Evolutionary conservation across 64 coral and sea anemone genomes (phyloP).

Genomic region (Pocillopora verrucosa): DNA sequence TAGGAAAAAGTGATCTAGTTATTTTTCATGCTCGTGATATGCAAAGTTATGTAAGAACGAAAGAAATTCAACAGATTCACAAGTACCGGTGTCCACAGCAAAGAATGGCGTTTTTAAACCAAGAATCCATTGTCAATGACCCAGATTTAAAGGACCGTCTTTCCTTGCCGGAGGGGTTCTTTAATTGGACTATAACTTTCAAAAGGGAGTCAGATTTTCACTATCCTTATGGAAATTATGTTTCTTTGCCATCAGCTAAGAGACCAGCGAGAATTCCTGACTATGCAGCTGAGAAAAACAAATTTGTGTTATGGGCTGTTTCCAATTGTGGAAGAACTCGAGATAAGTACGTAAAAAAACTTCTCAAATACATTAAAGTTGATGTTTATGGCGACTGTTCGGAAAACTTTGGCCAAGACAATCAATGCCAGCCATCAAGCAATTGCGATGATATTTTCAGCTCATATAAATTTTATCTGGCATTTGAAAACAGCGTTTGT

Average conservation of each 20-base stretch:
- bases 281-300: not conserved
- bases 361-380: not conserved
- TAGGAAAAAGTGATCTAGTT: not conserved
- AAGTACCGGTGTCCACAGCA: not conserved
- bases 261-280: not conserved
- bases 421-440: not conserved
- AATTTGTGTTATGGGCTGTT: constrained; percentile 1
- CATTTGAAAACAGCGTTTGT: constrained; percentile 2
- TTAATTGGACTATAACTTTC: constrained; percentile 12
- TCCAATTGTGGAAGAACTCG: not conserved
- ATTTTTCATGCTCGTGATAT: not conserved
- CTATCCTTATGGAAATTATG: not conserved
- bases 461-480: constrained; percentile 6
- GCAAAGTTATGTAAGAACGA: not conserved
- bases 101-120: not conserved
- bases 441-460: not conserved
- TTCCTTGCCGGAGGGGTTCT: not conserved
- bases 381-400: constrained; percentile 15
- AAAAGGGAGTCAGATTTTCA: not conserved
- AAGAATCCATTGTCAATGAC: not conserved
- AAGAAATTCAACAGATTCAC: constrained; percentile 13
- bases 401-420: not conserved
- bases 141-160: not conserved
- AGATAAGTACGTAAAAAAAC: not conserved
- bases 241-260: not conserved